Conservation (phyloP, 2,888 invertebrate species). For the Oasisia sp. region DNA sequence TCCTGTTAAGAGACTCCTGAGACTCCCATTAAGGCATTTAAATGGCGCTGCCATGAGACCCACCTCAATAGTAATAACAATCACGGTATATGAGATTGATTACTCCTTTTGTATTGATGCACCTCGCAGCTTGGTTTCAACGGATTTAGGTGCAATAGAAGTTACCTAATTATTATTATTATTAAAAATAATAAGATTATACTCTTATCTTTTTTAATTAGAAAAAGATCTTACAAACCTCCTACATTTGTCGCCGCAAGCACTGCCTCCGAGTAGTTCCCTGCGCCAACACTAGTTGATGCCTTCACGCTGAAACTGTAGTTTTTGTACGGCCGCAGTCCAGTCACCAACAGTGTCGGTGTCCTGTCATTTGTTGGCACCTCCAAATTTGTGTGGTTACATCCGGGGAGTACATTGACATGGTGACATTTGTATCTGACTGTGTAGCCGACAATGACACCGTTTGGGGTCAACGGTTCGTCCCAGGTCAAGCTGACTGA, state of each 20-base stretch:
- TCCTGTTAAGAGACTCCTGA: too few species aligned
- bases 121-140: too few species aligned
- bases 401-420: not conserved
- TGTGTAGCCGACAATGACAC: not conserved
- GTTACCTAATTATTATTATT: too few species aligned
- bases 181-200: too few species aligned
- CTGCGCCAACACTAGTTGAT: not conserved
- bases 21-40: too few species aligned
- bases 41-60: too few species aligned
- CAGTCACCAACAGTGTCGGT: not conserved
- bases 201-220: too few species aligned
- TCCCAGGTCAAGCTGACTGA: not conserved
- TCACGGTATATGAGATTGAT: too few species aligned
- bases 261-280: not conserved
- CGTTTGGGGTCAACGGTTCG: not conserved
- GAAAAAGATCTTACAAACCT: not conserved
- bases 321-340: not conserved
- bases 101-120: too few species aligned
- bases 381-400: not conserved
- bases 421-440: not conserved
- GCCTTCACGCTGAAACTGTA: not conserved
- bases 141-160: too few species aligned
- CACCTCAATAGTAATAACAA: too few species aligned
- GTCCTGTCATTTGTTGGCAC: not conserved
- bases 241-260: not conserved